phyloP scores from a whole-genome alignment of 2,888 invertebrate genomes.

The Emmelina monodactyla region DNA sequence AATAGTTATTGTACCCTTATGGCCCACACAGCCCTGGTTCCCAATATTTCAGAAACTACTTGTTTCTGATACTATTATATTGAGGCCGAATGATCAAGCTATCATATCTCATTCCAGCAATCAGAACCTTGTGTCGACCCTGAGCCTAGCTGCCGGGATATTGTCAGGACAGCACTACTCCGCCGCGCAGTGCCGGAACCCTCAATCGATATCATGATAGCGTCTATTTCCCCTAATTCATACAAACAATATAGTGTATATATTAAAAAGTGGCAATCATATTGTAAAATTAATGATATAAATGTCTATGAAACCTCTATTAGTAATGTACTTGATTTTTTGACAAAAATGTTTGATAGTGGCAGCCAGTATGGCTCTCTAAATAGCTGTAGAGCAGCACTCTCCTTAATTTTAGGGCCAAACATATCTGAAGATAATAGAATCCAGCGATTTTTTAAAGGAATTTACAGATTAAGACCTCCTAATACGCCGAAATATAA shows the following conservation, averaged over 20 bases:
- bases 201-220: conserved; percentile 4
- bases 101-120: conserved; percentile 8
- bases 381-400: conserved; percentile 1
- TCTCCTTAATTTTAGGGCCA: conserved; percentile 1
- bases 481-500: conserved; percentile 15
- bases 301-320: not conserved
- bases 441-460: conserved; percentile 12
- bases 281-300: not conserved
- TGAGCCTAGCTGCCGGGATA: conserved; percentile 8
- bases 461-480: conserved; percentile 7
- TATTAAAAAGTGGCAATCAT: not conserved
- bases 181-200: conserved; percentile 9
- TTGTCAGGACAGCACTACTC: conserved; percentile 10
- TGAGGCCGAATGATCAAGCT: not conserved
- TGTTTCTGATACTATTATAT: not conserved
- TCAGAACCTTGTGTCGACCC: conserved; percentile 6
- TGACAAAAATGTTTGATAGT: not conserved
- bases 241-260: conserved; percentile 1
- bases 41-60: not conserved
- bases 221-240: conserved; percentile 3
- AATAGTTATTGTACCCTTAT: not conserved
- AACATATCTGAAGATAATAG: conserved; percentile 6
- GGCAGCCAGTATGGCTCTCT: conserved; percentile 2
- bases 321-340: conserved; percentile 1
- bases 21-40: not conserved